phyloP scores from a whole-genome alignment of 2,113 vertebrate genomes.

The Grus americana region DNA sequence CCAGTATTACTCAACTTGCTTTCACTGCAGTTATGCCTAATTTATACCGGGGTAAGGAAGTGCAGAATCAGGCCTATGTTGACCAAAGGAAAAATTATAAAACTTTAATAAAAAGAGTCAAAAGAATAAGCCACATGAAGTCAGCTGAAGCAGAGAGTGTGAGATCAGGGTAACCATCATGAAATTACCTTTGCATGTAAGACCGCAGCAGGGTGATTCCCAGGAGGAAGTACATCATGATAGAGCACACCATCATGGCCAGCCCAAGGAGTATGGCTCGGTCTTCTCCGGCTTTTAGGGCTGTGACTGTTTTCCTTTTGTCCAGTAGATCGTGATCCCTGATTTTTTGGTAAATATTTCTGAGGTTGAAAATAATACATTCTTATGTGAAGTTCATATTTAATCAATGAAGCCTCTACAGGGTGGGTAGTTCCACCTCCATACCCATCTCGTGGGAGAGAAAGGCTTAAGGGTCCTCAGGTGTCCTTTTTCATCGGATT shows the following conservation, averaged over 20 bases:
- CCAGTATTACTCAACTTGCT: not conserved
- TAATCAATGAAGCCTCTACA: not conserved
- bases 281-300: slow-evolving; percentile 92
- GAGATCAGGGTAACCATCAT: not conserved
- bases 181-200: slow-evolving; percentile 88
- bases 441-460: not conserved
- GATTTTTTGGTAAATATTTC: slow-evolving; percentile 94
- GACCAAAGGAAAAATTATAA: not conserved
- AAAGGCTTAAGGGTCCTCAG: slow-evolving; percentile 1
- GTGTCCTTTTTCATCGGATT: slow-evolving; percentile 16
- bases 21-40: not conserved
- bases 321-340: slow-evolving; percentile 90
- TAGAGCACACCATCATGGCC: slow-evolving; percentile 89
- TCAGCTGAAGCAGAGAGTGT: not conserved
- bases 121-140: not conserved
- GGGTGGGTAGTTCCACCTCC: slow-evolving; percentile 7
- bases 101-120: not conserved
- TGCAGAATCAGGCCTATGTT: not conserved
- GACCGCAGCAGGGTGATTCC: slow-evolving; percentile 90
- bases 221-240: slow-evolving; percentile 95
- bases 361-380: slow-evolving; percentile 81
- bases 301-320: slow-evolving; percentile 94
- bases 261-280: slow-evolving; percentile 91
- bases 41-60: not conserved
- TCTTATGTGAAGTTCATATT: slow-evolving; percentile 63